These are phyloP conservation scores for Semnornis frantzii DNA, from an alignment of 2,113 vertebrate species.

Conservation along the genomic window DNA sequence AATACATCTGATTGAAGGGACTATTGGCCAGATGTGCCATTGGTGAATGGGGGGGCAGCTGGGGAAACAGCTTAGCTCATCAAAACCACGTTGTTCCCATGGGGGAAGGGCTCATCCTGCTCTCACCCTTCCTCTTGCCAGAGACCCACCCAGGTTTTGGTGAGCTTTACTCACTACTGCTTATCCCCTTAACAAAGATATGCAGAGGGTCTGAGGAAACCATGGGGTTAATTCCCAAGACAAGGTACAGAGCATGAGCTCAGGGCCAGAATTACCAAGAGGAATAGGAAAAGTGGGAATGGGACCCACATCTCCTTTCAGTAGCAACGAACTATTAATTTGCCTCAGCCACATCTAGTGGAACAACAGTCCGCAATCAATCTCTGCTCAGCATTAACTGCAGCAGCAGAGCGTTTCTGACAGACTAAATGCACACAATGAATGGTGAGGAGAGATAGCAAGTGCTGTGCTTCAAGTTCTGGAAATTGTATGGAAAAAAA, in stretches of 20 bases:
- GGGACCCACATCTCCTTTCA: not conserved
- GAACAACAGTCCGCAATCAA: constrained; percentile 11
- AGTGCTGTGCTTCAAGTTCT: not conserved
- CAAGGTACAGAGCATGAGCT: not conserved
- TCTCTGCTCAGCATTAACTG: constrained; percentile 51
- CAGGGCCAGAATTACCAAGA: not conserved
- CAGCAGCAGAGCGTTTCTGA: constrained; percentile 45
- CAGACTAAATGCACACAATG: constrained; percentile 5
- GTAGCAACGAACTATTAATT: constrained; percentile 34
- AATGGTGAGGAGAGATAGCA: not conserved
- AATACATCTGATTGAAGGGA: not conserved
- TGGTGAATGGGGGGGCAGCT: not conserved
- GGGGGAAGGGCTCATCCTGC: not conserved
- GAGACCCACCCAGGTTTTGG: not conserved
- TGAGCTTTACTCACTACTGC: accelerated
- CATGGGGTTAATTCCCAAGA: not conserved
- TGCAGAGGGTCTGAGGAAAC: accelerated
- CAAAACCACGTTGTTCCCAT: not conserved
- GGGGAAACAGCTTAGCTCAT: not conserved
- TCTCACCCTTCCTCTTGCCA: accelerated
- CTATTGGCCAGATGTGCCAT: not conserved
- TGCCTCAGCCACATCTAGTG: not conserved
- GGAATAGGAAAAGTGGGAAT: not conserved
- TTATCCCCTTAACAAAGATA: not conserved
- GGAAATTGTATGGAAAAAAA: not conserved